Evolutionary conservation across 2,113 vertebrate genomes (phyloP), one percentile per base, ranked within the genome.

Genomic region (Dromiciops gliroides): DNA sequence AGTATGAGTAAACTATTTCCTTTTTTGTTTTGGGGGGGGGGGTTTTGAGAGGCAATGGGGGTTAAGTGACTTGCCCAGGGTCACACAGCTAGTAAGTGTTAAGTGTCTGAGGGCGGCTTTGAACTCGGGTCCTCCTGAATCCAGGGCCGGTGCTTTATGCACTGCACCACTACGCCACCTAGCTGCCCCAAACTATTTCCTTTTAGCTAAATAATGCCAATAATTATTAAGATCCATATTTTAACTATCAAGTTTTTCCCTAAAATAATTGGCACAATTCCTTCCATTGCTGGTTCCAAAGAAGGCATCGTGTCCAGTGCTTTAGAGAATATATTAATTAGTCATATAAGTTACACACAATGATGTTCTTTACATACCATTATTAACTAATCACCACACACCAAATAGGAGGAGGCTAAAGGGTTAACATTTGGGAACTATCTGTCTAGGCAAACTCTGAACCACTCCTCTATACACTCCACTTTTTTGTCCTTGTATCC

Each of bases 1-100:
- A 83, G 89, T 90, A 91, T 96, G 94, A 96, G 53, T 83, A 23
- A 83, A 83, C n/a, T 96, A 97, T 56, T 94, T n/a, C n/a, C n/a
- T n/a, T n/a, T n/a, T n/a, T n/a, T n/a, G n/a, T n/a, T n/a, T n/a
- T n/a, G n/a, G n/a, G n/a, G n/a, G n/a, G n/a, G n/a, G n/a, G n/a
- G n/a, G n/a, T n/a, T n/a, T n/a, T n/a, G n/a, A n/a, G n/a, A n/a
- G n/a, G n/a, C n/a, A n/a, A n/a, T n/a, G n/a, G n/a, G n/a, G n/a
- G n/a, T n/a, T n/a, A n/a, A n/a, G n/a, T n/a, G n/a, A n/a, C n/a
- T n/a, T n/a, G n/a, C n/a, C n/a, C n/a, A n/a, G n/a, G n/a, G n/a
- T n/a, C n/a, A n/a, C n/a, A n/a, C n/a, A n/a, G n/a, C n/a, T n/a
- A n/a, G n/a, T n/a, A n/a, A n/a, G n/a, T n/a, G n/a, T n/a, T n/a